Evolutionary conservation across 2,797 vertebrate species (phyloP).

Genomic region (Anniella stebbinsi): DNA sequence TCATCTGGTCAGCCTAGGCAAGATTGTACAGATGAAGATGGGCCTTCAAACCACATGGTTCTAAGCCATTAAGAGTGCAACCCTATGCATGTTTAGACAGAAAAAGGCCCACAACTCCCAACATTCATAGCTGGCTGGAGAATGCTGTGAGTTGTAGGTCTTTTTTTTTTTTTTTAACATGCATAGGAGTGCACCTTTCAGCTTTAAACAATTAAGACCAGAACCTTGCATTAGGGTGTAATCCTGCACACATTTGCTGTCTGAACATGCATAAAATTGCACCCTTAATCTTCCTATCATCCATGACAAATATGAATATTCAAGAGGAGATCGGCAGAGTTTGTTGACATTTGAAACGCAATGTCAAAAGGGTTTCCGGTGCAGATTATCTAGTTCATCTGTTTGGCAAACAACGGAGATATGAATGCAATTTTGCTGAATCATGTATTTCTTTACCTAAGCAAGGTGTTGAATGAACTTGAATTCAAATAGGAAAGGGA

Average conservation of each 20-base stretch:
- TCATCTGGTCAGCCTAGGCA: too few relatives aligned
- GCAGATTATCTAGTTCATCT: constrained; percentile 71
- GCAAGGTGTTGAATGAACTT: constrained; percentile 19
- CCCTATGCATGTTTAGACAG: too few relatives aligned
- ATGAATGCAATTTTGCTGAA: constrained; percentile 51
- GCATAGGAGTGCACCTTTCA: too few relatives aligned
- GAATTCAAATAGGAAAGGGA: constrained; percentile 28
- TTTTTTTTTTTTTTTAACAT: too few relatives aligned
- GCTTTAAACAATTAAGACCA: background rate
- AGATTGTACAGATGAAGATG: background rate
- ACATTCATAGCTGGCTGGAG: too few relatives aligned
- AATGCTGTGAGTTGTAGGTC: too few relatives aligned
- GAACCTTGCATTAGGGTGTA: background rate
- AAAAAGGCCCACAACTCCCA: too few relatives aligned
- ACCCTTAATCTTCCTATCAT: constrained; percentile 63
- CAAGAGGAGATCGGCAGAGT: constrained; percentile 59
- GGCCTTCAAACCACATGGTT: background rate
- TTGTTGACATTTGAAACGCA: constrained; percentile 67
- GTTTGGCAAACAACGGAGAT: constrained; percentile 56
- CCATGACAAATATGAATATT: constrained; percentile 67
- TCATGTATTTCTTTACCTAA: constrained; percentile 16
- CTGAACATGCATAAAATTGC: too few relatives aligned
- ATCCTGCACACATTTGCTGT: too few relatives aligned
- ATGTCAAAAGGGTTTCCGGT: constrained; percentile 64
- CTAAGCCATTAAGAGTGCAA: background rate